Conservation (phyloP, 2,113 vertebrate species). For the Archocentrus centrarchus region DNA sequence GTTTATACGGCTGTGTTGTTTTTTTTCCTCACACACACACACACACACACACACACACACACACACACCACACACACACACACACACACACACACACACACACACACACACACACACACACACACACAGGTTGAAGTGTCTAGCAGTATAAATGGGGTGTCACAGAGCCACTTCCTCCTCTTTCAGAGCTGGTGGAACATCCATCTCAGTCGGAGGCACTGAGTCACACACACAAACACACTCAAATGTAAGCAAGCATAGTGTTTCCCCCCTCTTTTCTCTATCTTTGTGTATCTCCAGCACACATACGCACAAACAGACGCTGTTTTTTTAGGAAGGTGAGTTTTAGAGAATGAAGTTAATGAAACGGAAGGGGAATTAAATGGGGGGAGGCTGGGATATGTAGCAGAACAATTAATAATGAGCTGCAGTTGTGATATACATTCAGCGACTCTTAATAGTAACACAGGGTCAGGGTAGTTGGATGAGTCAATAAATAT, state of each 20-base stretch:
- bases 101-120: conserved; percentile 27
- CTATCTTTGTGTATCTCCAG: not conserved
- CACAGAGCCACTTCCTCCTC: conserved; percentile 75
- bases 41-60: conserved; percentile 18
- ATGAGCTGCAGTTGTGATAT: not conserved
- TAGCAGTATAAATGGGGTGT: conserved; percentile 63
- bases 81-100: conserved; percentile 26
- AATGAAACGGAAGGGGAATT: not conserved
- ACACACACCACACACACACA: conserved; percentile 8
- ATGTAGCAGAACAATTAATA: not conserved
- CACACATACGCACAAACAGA: not conserved
- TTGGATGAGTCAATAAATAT: not conserved
- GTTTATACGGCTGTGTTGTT: conserved; percentile 1
- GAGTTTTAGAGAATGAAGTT: not conserved
- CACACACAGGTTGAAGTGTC: conserved; percentile 53
- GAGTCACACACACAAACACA: conserved; percentile 29
- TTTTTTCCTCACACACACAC: not conserved
- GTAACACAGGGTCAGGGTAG: not conserved
- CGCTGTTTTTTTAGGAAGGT: not conserved
- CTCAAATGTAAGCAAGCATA: conserved; percentile 14
- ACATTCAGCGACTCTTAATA: not conserved
- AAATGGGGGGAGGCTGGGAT: not conserved
- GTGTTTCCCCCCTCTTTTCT: not conserved
- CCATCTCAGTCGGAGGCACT: conserved; percentile 64
- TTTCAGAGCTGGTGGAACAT: conserved; percentile 69